These are phyloP conservation scores for Fregata magnificens DNA, from an alignment of 2,113 vertebrate genomes.

Conservation along the genomic window DNA sequence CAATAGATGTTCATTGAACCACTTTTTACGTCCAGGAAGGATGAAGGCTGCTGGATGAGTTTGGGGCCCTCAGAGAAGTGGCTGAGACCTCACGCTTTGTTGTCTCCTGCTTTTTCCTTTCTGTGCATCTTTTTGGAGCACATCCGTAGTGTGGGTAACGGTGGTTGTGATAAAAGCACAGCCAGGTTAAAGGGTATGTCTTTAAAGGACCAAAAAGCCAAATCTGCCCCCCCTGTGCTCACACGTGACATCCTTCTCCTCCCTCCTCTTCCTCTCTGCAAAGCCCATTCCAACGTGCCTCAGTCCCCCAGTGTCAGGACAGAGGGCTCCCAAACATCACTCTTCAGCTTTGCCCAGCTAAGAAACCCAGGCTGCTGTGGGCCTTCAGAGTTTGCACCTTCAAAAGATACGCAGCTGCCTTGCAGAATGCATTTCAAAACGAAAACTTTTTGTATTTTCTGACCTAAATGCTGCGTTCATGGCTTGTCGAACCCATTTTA, in stretches of 20 bases:
- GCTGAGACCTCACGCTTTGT: neutral
- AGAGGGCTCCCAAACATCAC: neutral
- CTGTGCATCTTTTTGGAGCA: neutral
- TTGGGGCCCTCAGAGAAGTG: neutral
- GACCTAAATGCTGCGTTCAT: neutral
- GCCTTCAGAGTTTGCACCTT: neutral
- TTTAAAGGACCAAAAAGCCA: neutral
- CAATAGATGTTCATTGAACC: fast-evolving
- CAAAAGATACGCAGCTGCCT: neutral
- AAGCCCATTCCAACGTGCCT: neutral
- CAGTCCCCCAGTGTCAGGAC: no score
- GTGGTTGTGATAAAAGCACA: neutral
- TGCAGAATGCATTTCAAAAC: neutral
- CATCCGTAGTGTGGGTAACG: neutral
- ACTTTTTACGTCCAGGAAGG: neutral
- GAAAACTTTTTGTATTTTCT: neutral
- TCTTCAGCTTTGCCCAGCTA: neutral
- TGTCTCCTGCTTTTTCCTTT: neutral
- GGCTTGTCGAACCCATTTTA: neutral
- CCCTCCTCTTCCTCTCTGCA: neutral
- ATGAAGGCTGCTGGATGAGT: neutral
- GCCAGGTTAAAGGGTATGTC: neutral
- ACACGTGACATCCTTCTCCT: fast-evolving
- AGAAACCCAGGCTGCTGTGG: neutral
- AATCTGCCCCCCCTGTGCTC: neutral